Evolutionary conservation across 2,797 vertebrate species (phyloP).

Genomic region (Artibeus jamaicensis): DNA sequence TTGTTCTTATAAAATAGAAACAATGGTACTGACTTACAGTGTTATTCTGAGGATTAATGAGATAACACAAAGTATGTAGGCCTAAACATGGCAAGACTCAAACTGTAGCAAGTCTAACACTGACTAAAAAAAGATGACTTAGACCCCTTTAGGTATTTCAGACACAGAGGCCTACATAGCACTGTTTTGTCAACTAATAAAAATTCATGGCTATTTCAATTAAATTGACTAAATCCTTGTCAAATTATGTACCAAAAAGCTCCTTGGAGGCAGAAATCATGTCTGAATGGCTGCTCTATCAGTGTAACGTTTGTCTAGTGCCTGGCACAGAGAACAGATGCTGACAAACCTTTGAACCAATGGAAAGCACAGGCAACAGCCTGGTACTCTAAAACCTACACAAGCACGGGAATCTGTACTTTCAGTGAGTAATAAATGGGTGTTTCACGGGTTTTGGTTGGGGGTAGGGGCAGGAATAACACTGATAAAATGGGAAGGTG

Average conservation of each 20-base stretch:
- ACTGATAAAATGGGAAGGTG: not conserved
- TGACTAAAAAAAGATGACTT: not conserved
- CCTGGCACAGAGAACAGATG: not conserved
- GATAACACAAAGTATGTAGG: not conserved
- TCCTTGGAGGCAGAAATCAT: not conserved
- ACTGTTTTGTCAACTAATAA: not conserved
- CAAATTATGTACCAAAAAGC: not conserved
- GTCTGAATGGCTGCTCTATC: not conserved
- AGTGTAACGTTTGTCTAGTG: not conserved
- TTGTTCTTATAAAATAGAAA: not conserved
- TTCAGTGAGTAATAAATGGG: not conserved
- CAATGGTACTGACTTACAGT: not conserved
- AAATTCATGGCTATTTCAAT: not conserved
- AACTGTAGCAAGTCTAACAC: not conserved
- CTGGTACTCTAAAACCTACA: not conserved
- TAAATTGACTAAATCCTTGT: not conserved
- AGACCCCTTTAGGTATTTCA: not conserved
- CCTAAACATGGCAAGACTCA: not conserved
- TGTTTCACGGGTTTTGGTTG: not conserved
- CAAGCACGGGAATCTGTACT: not conserved
- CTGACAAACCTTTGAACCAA: not conserved
- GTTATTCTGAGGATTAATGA: not conserved
- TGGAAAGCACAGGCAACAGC: not conserved
- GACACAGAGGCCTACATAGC: not conserved
- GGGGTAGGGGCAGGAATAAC: not conserved